A percentile compares a stretch with the other conserved stretches of the same genome.
phyloP scores from a whole-genome alignment of 2,797 vertebrate genomes.

The Sebastes melanostomus region DNA sequence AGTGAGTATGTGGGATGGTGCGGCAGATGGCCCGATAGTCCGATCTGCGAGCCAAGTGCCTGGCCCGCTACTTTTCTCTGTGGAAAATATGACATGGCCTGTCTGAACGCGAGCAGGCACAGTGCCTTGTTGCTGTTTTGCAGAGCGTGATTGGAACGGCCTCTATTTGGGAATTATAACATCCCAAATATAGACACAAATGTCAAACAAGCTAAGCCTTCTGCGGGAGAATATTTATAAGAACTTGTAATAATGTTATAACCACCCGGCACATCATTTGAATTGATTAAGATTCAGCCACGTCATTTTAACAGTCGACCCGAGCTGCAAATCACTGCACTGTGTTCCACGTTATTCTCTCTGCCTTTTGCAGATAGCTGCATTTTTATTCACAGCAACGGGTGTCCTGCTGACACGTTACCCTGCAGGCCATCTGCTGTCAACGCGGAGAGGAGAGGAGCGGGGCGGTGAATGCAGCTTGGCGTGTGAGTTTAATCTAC shows the following conservation, averaged over 20 bases:
- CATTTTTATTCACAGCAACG: constrained; percentile 54
- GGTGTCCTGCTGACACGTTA: constrained; percentile 62
- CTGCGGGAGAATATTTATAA: constrained; percentile 40
- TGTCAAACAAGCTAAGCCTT: constrained; percentile 45
- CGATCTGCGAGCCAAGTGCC: constrained; percentile 60
- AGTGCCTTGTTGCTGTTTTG: constrained; percentile 52
- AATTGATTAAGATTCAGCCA: constrained; percentile 42
- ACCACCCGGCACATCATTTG: constrained; percentile 13
- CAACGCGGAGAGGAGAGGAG: constrained; percentile 12
- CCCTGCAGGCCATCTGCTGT: constrained; percentile 60
- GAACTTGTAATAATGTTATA: constrained; percentile 33
- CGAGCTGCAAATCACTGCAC: constrained; percentile 4
- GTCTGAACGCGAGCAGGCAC: constrained; percentile 44
- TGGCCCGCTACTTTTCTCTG: constrained; percentile 40
- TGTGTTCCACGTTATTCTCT: constrained; percentile 3
- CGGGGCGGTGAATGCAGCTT: constrained; percentile 23
- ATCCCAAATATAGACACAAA: constrained; percentile 67
- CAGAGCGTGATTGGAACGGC: constrained; percentile 35
- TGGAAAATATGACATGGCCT: constrained; percentile 67
- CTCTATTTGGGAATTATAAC: constrained; percentile 42
- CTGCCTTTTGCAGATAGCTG: constrained; percentile 37
- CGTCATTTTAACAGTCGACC: not conserved
- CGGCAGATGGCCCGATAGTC: constrained; percentile 69
- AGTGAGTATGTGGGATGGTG: constrained; percentile 40
- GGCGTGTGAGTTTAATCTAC: constrained; percentile 46